A percentile compares a stretch with the other conserved stretches of the same genome.
These are phyloP conservation scores for Arctia plantaginis DNA, from an alignment of 2,888 invertebrate genomes.

Conservation along the genomic window DNA sequence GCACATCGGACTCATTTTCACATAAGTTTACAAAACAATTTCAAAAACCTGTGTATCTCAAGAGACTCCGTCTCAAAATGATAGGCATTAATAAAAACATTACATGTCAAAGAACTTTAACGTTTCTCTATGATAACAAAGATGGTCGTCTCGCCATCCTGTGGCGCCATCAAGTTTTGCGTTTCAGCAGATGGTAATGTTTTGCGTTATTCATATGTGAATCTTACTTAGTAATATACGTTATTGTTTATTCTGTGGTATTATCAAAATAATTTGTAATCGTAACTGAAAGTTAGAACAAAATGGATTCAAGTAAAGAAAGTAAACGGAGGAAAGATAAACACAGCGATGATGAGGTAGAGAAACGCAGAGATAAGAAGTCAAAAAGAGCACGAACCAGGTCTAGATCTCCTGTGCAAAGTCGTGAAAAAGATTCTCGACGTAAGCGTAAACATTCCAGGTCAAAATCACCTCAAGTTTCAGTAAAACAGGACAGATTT, in stretches of 20 bases:
- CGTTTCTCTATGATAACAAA: slow-evolving; percentile 16
- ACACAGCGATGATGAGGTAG: slow-evolving; percentile 67
- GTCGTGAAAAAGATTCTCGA: slow-evolving; percentile 61
- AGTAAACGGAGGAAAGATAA: slow-evolving; percentile 72
- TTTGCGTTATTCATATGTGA: neutral
- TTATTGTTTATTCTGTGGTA: slow-evolving; percentile 5
- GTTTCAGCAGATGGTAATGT: slow-evolving; percentile 19
- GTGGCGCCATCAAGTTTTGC: slow-evolving; percentile 26
- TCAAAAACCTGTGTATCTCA: no score
- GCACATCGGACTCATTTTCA: no score
- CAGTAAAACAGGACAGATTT: slow-evolving; percentile 63
- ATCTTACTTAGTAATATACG: neutral
- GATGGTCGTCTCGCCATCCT: slow-evolving; percentile 47
- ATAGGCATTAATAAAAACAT: neutral
- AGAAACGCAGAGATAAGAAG: slow-evolving; percentile 65
- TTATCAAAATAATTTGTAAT: neutral
- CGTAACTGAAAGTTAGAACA: slow-evolving; percentile 25
- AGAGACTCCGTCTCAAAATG: neutral
- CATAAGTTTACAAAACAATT: no score
- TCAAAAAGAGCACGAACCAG: slow-evolving; percentile 68
- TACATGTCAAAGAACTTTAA: neutral
- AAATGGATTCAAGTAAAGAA: slow-evolving; percentile 70
- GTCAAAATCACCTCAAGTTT: slow-evolving; percentile 63
- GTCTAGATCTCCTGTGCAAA: slow-evolving; percentile 63
- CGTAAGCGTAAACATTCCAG: slow-evolving; percentile 73